These are phyloP conservation scores for Metellina segmentata DNA, from an alignment of 2,888 invertebrate genomes.

Conservation along the genomic window DNA sequence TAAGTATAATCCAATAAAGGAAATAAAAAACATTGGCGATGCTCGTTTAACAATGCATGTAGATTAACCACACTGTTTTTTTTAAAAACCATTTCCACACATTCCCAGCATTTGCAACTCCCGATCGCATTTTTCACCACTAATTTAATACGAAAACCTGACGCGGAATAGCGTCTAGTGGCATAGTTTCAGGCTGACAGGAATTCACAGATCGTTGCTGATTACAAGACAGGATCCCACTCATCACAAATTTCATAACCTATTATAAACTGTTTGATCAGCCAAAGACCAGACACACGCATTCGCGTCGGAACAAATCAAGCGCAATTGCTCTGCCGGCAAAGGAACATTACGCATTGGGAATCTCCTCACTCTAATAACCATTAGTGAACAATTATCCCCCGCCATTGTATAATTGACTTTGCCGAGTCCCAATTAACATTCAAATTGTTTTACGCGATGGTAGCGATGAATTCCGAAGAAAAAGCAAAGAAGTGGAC, in stretches of 20 bases:
- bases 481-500: background rate
- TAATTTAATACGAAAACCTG: too few relatives aligned
- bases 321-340: background rate
- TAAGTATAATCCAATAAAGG: too few relatives aligned
- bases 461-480: background rate
- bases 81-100: too few relatives aligned
- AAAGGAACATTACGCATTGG: constrained; percentile 7
- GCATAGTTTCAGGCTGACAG: too few relatives aligned
- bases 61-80: too few relatives aligned
- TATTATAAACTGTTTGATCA: background rate
- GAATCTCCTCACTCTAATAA: constrained; percentile 10
- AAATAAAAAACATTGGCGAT: too few relatives aligned
- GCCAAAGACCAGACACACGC: background rate
- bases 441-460: constrained; percentile 36
- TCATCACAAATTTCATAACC: background rate
- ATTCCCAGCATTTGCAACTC: too few relatives aligned
- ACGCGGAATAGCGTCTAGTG: too few relatives aligned
- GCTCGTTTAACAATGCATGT: too few relatives aligned
- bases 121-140: too few relatives aligned
- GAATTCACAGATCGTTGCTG: background rate
- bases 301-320: background rate
- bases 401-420: constrained; percentile 13
- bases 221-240: background rate
- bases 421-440: constrained; percentile 21
- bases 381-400: constrained; percentile 28